These are phyloP conservation scores for Rhynchophorus ferrugineus DNA, from an alignment of 1,140 invertebrate species.

Conservation along the genomic window DNA sequence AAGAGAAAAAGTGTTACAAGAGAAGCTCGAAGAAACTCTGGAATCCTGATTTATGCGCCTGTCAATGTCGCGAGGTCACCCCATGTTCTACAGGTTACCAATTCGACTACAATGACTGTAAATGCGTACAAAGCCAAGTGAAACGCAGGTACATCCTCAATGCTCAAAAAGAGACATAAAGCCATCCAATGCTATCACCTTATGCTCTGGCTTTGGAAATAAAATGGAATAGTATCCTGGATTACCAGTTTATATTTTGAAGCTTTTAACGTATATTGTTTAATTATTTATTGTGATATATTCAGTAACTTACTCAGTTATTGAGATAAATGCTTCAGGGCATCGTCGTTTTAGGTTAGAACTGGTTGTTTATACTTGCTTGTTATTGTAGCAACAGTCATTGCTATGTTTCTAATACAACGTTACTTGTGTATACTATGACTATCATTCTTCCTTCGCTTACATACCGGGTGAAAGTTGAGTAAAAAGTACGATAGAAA, in stretches of 20 bases:
- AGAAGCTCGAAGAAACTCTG: slow-evolving; percentile 49
- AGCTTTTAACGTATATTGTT: not conserved
- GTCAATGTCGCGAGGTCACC: slow-evolving; percentile 47
- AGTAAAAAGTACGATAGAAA: not conserved
- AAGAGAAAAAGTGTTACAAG: slow-evolving; percentile 48
- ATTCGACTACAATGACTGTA: slow-evolving; percentile 54
- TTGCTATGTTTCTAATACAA: too few relatives aligned
- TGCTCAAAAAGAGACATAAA: not conserved
- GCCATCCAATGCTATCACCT: too few relatives aligned
- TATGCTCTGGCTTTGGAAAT: not conserved
- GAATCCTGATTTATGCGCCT: slow-evolving; percentile 51
- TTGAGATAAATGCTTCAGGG: not conserved
- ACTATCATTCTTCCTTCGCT: too few relatives aligned
- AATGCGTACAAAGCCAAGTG: slow-evolving; percentile 40
- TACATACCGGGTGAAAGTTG: not conserved
- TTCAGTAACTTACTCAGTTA: not conserved
- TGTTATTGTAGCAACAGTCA: not conserved
- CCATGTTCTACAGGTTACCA: slow-evolving; percentile 52
- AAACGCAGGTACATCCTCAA: slow-evolving; percentile 20
- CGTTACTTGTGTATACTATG: too few relatives aligned
- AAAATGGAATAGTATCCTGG: not conserved
- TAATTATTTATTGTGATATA: slow-evolving; percentile 3
- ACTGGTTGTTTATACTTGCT: slow-evolving; percentile 3
- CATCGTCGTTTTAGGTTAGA: not conserved
- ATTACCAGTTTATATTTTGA: not conserved